These are phyloP conservation scores for Linepithema humile DNA, from an alignment of 1,140 invertebrate genomes.

Conservation along the genomic window DNA sequence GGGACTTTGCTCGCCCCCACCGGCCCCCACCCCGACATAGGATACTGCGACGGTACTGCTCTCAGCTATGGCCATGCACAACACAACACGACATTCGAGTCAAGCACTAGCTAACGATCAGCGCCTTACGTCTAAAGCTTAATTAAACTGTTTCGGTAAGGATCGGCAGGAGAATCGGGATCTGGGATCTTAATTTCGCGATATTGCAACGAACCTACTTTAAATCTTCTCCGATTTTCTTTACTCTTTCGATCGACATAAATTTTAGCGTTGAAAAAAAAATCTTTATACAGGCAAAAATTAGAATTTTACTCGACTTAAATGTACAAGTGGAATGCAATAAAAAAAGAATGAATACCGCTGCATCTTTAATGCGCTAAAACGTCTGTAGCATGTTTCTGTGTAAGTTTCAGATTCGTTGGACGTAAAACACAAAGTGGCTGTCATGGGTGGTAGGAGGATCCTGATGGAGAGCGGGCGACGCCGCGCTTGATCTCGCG, in stretches of 20 bases:
- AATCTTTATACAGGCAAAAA: background rate
- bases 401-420: background rate
- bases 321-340: background rate
- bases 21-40: conserved; percentile 84
- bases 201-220: background rate
- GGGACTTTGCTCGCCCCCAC: conserved; percentile 85
- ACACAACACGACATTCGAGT: conserved; percentile 83
- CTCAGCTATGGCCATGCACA: conserved; percentile 85
- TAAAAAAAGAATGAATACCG: background rate
- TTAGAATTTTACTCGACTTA: background rate
- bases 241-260: background rate
- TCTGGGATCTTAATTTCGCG: conserved; percentile 1
- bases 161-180: conserved; percentile 41
- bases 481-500: conserved; percentile 11
- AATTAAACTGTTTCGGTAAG: conserved; percentile 63
- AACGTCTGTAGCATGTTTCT: too few relatives aligned
- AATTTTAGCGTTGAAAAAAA: background rate
- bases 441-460: conserved; percentile 1
- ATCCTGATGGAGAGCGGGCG: background rate
- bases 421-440: background rate
- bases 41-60: conserved; percentile 85
- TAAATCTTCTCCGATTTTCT: background rate
- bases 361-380: too few relatives aligned
- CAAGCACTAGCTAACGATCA: conserved; percentile 81
- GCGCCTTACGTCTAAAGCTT: conserved; percentile 79